A percentile compares a stretch with the other conserved stretches of the same genome.
Conservation (phyloP, 2,113 vertebrate genomes). For the Cololabis saira region DNA sequence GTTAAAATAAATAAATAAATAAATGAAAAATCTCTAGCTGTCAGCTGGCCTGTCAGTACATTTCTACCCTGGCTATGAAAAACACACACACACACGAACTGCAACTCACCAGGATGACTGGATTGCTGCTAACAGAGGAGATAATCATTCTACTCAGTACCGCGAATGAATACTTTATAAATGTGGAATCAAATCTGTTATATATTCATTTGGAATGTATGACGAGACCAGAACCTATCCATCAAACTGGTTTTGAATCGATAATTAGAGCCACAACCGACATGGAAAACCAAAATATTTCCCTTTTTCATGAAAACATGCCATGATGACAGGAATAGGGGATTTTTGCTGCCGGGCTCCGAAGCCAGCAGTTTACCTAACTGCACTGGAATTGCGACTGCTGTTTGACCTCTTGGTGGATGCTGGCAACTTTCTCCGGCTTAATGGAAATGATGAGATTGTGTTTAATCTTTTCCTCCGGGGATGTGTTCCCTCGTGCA, state of each 20-base stretch:
- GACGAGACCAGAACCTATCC: no score
- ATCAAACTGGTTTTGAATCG: background rate
- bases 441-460: conserved; percentile 3
- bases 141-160: conserved; percentile 23
- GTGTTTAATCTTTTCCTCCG: background rate
- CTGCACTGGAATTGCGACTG: no score
- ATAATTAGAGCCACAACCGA: no score
- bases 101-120: conserved; percentile 28
- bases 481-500: background rate
- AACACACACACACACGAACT: conserved; percentile 17
- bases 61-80: conserved; percentile 42
- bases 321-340: no score
- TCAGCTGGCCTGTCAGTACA: conserved; percentile 65
- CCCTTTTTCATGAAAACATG: no score
- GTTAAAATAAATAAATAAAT: conserved; percentile 49
- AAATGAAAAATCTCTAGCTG: conserved; percentile 58
- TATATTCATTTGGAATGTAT: no score
- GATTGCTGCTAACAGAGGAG: conserved; percentile 29
- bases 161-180: conserved; percentile 7
- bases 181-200: background rate
- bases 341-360: no score
- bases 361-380: no score
- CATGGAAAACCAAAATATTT: no score
- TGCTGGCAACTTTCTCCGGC: background rate
- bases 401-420: background rate